Conservation (phyloP, 1,140 invertebrate genomes). For the Teleogryllus occipitalis region DNA sequence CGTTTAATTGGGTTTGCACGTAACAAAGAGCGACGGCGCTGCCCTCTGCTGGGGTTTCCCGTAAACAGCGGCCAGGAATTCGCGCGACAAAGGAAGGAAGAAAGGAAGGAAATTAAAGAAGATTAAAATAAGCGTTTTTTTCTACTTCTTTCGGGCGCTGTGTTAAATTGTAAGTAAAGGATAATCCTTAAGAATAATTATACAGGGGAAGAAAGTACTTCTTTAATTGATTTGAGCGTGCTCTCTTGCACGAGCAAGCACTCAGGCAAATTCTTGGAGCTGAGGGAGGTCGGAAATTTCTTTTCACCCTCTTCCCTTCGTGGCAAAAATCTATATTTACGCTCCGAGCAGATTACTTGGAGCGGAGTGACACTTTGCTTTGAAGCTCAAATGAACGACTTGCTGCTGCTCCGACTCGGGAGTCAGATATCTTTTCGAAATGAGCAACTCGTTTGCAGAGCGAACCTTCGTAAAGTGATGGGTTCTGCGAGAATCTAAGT, state of each 20-base stretch:
- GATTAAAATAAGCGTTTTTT: neutral
- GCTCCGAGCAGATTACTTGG: neutral
- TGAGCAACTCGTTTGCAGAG: no score
- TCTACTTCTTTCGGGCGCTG: neutral
- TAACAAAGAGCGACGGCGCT: neutral
- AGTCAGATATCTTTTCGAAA: no score
- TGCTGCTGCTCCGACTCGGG: no score
- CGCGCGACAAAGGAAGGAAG: neutral
- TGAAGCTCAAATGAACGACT: neutral
- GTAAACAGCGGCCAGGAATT: neutral
- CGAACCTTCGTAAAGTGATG: no score
- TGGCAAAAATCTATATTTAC: neutral
- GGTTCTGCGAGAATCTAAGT: no score
- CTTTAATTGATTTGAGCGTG: neutral
- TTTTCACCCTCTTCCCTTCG: neutral
- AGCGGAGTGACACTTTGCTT: neutral
- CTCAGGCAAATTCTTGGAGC: neutral
- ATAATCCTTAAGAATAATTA: conserved; percentile 6
- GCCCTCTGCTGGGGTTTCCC: conserved; percentile 2
- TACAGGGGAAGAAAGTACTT: conserved; percentile 1
- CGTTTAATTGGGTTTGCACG: neutral
- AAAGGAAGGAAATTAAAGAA: neutral
- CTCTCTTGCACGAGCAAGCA: neutral
- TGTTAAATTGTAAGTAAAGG: conserved; percentile 5
- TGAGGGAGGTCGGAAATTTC: neutral